phyloP scores from a whole-genome alignment of 2,797 vertebrate genomes.

The Lagocephalus sceleratus region DNA sequence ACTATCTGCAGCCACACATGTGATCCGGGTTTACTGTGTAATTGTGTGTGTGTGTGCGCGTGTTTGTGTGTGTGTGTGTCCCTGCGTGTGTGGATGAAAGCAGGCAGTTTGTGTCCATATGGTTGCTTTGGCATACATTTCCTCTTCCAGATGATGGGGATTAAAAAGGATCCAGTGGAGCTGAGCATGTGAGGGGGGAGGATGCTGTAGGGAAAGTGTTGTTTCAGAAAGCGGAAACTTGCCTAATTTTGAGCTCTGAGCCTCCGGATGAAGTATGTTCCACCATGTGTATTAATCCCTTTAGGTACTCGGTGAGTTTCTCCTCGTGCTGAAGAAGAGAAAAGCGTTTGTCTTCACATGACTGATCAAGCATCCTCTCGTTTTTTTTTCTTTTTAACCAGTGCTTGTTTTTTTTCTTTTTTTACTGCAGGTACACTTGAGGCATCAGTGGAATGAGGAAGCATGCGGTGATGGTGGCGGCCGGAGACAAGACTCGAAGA shows the following conservation, averaged over 20 bases:
- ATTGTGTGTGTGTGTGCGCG: conserved; percentile 3
- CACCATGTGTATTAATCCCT: conserved; percentile 8
- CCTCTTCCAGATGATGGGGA: conserved; percentile 65
- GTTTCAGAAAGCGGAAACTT: conserved; percentile 30
- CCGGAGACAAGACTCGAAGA: conserved; percentile 26
- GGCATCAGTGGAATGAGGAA: conserved; percentile 50
- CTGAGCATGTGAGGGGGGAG: conserved; percentile 32
- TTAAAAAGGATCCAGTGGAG: conserved; percentile 63
- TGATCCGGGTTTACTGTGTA: conserved; percentile 43
- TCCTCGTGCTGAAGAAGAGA: too few species aligned
- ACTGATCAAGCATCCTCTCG: background rate
- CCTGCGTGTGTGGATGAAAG: conserved; percentile 31
- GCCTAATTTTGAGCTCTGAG: conserved; percentile 21
- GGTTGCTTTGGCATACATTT: conserved; percentile 60
- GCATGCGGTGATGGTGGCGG: conserved; percentile 5
- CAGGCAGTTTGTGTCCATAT: conserved; percentile 58
- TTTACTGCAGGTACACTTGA: conserved; percentile 46
- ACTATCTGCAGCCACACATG: conserved; percentile 43
- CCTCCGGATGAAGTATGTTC: conserved; percentile 38
- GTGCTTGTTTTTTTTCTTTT: conserved; percentile 12
- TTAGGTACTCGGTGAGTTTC: too few species aligned
- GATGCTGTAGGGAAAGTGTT: conserved; percentile 4
- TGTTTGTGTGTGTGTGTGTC: conserved; percentile 10
- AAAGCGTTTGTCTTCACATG: too few species aligned
- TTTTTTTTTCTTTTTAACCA: background rate